Evolutionary conservation across 64 coral and sea anemone genomes (phyloP).

Genomic region (Trachythela sp.): DNA sequence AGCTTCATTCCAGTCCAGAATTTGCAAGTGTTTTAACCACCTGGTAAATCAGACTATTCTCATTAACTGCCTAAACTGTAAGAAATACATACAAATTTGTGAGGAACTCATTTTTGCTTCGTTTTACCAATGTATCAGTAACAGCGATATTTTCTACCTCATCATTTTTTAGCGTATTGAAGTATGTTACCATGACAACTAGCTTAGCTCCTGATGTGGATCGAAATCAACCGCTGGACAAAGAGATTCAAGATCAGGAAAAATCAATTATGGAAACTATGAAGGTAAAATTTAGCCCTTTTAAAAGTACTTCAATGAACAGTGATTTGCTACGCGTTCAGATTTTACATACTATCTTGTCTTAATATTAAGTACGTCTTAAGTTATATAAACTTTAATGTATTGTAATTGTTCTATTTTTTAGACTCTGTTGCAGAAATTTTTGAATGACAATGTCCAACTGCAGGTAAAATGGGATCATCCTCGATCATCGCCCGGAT

Average conservation of each 20-base stretch:
- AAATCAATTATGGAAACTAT: constrained; percentile 69
- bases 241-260: constrained; percentile 77
- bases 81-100: too few relatives aligned
- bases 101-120: too few relatives aligned
- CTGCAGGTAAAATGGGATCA: constrained; percentile 82
- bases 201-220: constrained; percentile 67
- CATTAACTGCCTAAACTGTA: not conserved
- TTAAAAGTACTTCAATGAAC: too few relatives aligned
- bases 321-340: too few relatives aligned
- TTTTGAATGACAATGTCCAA: constrained; percentile 76
- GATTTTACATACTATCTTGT: too few relatives aligned
- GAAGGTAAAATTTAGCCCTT: not conserved
- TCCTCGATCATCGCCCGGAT: too few relatives aligned
- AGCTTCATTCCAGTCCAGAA: constrained; percentile 65
- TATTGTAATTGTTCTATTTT: not conserved
- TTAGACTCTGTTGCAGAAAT: constrained; percentile 72
- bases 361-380: too few relatives aligned
- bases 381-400: too few relatives aligned
- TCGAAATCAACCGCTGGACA: constrained; percentile 61
- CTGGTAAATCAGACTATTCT: constrained; percentile 51
- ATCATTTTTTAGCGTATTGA: constrained; percentile 55
- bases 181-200: constrained; percentile 79
- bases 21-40: constrained; percentile 84
- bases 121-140: too few relatives aligned
- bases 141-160: not conserved